Conservation (phyloP, 2,113 vertebrate species). For the Ictalurus punctatus region DNA sequence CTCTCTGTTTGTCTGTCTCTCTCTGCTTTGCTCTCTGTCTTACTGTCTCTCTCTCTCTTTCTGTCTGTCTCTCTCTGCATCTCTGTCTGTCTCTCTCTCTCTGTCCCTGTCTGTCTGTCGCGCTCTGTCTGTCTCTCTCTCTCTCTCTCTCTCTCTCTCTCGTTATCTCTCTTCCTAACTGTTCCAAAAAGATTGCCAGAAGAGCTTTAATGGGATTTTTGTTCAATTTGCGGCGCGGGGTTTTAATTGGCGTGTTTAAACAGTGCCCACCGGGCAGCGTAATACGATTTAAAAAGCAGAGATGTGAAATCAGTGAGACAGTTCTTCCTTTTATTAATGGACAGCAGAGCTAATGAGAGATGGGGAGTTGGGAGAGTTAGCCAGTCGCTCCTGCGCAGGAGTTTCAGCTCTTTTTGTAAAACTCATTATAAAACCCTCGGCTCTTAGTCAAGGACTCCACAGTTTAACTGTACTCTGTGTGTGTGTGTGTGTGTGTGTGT, state of each 20-base stretch:
- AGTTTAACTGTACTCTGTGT: neutral
- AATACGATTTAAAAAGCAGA: constrained; percentile 57
- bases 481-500: neutral
- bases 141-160: neutral
- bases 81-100: neutral
- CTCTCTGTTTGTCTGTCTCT: neutral
- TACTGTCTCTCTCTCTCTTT: neutral
- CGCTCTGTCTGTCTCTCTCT: neutral
- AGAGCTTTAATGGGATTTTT: constrained; percentile 42
- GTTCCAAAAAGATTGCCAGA: constrained; percentile 52
- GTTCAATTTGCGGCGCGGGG: constrained; percentile 41
- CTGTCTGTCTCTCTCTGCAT: no score
- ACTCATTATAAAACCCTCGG: constrained; percentile 45
- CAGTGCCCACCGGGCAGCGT: constrained; percentile 58
- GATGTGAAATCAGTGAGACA: constrained; percentile 39
- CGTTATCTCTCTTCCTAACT: constrained; percentile 29
- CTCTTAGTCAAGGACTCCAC: constrained; percentile 47
- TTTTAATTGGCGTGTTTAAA: constrained; percentile 64
- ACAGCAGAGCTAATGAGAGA: constrained; percentile 47
- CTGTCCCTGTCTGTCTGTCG: neutral
- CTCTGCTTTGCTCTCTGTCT: neutral
- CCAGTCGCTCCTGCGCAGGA: constrained; percentile 35
- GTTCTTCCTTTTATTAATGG: constrained; percentile 38
- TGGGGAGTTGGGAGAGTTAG: constrained; percentile 45
- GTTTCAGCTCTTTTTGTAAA: constrained; percentile 52